These are phyloP conservation scores for Platycheirus rosarum DNA, from an alignment of 2,888 invertebrate species.

Conservation along the genomic window DNA sequence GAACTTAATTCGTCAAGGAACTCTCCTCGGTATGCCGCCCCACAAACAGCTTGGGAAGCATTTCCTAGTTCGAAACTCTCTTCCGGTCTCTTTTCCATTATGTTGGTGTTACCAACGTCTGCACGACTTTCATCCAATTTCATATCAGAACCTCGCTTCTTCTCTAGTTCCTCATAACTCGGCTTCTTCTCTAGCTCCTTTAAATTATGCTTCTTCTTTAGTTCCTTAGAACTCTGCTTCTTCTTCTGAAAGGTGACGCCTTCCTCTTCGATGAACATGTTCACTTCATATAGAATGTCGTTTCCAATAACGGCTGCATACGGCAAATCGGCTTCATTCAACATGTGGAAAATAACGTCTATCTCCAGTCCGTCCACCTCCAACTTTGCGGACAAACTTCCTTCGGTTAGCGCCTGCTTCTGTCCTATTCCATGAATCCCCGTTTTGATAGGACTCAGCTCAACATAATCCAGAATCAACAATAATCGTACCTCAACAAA, in stretches of 20 bases:
- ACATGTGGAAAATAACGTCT: background rate
- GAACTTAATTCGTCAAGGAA: background rate
- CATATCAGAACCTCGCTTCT: no score
- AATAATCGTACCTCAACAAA: background rate
- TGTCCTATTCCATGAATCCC: background rate
- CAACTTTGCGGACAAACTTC: background rate
- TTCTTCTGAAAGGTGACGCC: background rate
- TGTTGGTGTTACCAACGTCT: background rate
- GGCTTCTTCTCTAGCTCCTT: background rate
- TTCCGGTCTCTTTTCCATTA: background rate
- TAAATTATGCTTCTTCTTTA: background rate
- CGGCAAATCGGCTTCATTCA: background rate
- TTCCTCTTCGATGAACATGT: background rate
- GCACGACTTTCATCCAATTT: no score
- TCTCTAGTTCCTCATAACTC: background rate
- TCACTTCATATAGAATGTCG: background rate
- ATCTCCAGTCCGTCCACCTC: background rate
- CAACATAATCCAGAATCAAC: background rate
- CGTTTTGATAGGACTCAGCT: background rate
- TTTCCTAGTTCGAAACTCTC: background rate
- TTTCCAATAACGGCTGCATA: slow-evolving; percentile 7
- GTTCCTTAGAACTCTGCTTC: no score
- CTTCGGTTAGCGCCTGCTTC: background rate
- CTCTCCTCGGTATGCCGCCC: background rate
- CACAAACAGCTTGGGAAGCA: background rate